Conservation (phyloP, 2,888 invertebrate species). For the Pristionchus japonicus region DNA sequence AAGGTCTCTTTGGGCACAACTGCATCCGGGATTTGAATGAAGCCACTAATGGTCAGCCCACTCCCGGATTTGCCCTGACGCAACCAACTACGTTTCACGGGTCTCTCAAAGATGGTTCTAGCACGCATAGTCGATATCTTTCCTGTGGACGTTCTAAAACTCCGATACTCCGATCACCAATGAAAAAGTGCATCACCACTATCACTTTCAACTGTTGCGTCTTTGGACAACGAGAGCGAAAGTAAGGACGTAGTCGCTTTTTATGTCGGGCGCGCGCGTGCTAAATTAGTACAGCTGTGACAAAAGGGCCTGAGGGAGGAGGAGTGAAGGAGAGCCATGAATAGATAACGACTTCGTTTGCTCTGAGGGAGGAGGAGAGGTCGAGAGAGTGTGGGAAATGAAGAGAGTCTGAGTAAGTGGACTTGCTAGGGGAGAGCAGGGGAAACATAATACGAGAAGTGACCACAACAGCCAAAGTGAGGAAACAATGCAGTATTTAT, state of each 20-base stretch:
- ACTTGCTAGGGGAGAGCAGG: neutral
- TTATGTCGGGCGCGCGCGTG: neutral
- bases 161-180: neutral
- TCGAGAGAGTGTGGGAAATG: too few relatives aligned
- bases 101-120: neutral
- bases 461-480: neutral
- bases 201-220: neutral
- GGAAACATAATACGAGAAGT: conserved; percentile 24
- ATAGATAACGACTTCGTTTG: conserved; percentile 39
- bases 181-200: neutral
- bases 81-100: neutral
- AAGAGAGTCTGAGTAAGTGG: too few relatives aligned
- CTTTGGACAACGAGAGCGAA: neutral
- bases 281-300: conserved; percentile 15
- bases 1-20: neutral
- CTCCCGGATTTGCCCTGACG: neutral
- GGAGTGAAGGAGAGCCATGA: conserved; percentile 11
- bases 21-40: neutral
- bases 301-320: neutral
- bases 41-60: neutral
- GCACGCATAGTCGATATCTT: neutral
- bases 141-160: neutral
- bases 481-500: neutral
- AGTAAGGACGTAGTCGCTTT: neutral
- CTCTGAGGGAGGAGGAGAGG: neutral